Conservation (phyloP, 2,113 vertebrate genomes). For the Ancistrus triradiatus region DNA sequence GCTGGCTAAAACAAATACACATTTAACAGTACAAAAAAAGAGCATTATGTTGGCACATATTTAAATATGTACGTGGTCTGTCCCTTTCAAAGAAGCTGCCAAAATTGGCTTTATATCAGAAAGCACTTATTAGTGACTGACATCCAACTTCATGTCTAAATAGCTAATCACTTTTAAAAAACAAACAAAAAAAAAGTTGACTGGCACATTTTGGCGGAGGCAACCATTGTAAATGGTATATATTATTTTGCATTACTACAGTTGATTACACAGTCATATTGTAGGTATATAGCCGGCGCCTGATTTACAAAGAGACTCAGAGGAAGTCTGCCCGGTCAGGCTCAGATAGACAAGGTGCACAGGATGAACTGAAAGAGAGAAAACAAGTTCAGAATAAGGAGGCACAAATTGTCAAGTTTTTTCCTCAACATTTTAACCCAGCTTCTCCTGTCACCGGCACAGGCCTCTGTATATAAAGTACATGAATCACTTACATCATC, state of each 20-base stretch:
- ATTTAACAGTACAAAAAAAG: not conserved
- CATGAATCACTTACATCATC: slow-evolving; percentile 91
- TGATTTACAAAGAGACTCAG: not conserved
- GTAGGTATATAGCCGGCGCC: too few species aligned
- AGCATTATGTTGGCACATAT: slow-evolving; percentile 14
- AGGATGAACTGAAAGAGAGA: slow-evolving; percentile 72
- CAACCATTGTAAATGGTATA: slow-evolving; percentile 3
- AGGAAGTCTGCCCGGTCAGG: not conserved
- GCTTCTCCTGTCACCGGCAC: too few species aligned
- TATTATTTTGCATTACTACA: slow-evolving; percentile 1
- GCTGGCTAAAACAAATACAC: not conserved
- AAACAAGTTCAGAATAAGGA: not conserved
- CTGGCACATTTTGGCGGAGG: slow-evolving; percentile 11
- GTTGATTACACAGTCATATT: too few species aligned
- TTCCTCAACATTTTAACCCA: too few species aligned
- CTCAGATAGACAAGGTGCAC: slow-evolving; percentile 75
- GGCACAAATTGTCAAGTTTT: too few species aligned
- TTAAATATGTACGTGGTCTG: not conserved
- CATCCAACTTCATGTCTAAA: not conserved
- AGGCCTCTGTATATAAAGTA: too few species aligned
- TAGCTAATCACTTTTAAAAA: not conserved
- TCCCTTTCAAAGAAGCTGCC: slow-evolving; percentile 10
- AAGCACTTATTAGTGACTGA: not conserved
- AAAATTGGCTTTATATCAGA: slow-evolving; percentile 17
- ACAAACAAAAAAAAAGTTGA: not conserved